phyloP scores from a whole-genome alignment of 2,113 vertebrate species.

The Tupaia chinensis region DNA sequence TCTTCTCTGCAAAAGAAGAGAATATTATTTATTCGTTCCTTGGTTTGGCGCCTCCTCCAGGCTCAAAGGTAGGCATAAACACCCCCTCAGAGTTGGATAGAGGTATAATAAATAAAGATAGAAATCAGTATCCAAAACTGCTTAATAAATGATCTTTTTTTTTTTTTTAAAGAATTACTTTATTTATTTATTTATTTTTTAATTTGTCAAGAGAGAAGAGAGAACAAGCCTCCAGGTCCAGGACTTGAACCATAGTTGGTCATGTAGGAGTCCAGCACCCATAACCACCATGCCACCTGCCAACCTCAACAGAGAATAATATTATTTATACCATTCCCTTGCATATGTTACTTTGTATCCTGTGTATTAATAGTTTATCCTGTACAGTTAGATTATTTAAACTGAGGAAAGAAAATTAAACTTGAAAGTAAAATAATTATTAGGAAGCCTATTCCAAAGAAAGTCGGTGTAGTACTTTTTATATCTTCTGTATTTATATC shows the following conservation, averaged over 20 bases:
- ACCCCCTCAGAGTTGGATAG: not conserved
- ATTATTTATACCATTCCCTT: not conserved
- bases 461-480: not conserved
- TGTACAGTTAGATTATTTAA: not conserved
- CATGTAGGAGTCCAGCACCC: no score
- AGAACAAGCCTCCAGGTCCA: no score
- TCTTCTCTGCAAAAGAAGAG: constrained; percentile 98
- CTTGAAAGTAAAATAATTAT: not conserved
- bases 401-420: constrained; percentile 39
- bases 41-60: constrained; percentile 95
- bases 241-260: no score
- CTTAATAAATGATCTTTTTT: not conserved
- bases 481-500: not conserved
- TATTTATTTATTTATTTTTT: no score
- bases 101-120: constrained; percentile 33
- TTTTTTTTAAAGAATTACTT: no score
- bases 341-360: not conserved
- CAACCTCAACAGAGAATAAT: not conserved
- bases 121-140: constrained; percentile 25
- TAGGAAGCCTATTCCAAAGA: not conserved
- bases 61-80: constrained; percentile 92
- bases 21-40: constrained; percentile 96
- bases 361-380: not conserved
- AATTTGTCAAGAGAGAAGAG: no score
- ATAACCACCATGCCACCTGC: no score